Percentiles rank a stretch among this genome's conserved stretches.
Evolutionary conservation across 2,888 invertebrate species (phyloP).

Genomic region (Trachelus troglodyta): DNA sequence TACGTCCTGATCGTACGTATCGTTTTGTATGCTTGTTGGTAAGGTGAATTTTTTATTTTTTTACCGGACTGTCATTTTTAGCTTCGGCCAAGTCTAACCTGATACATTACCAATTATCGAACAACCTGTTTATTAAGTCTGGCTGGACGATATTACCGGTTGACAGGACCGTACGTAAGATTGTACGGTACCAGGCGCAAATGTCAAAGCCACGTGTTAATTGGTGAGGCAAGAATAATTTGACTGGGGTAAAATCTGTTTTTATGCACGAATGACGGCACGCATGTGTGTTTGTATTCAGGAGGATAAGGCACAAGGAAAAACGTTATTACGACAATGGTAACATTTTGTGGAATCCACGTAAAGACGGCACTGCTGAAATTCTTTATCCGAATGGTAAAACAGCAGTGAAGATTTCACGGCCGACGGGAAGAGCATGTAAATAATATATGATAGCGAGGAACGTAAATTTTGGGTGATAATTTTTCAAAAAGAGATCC

Average conservation of each 20-base stretch:
- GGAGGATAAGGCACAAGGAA: constrained; percentile 20
- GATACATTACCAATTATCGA: constrained; percentile 55
- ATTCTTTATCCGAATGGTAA: constrained; percentile 46
- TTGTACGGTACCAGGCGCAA: constrained; percentile 26
- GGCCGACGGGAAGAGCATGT: constrained; percentile 37
- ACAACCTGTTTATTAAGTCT: constrained; percentile 41
- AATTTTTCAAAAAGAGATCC: not conserved
- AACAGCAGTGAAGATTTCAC: constrained; percentile 35
- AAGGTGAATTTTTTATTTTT: not conserved
- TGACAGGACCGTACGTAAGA: constrained; percentile 37
- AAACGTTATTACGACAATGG: constrained; percentile 36
- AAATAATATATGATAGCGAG: constrained; percentile 25
- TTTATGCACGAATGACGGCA: not conserved
- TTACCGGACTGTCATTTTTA: not conserved
- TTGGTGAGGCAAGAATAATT: constrained; percentile 12
- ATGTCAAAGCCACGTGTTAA: constrained; percentile 17
- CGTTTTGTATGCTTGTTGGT: too few relatives aligned
- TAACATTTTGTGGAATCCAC: constrained; percentile 33
- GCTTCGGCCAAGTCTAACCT: constrained; percentile 36
- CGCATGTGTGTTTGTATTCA: constrained; percentile 29
- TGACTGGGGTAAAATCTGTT: not conserved
- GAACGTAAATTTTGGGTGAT: not conserved
- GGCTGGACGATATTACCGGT: constrained; percentile 49
- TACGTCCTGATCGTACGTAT: not conserved
- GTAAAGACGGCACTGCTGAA: constrained; percentile 30